Base-by-base conservation (phyloP, 2,888 invertebrate genomes). In the Synergus laeviventris region DNA sequence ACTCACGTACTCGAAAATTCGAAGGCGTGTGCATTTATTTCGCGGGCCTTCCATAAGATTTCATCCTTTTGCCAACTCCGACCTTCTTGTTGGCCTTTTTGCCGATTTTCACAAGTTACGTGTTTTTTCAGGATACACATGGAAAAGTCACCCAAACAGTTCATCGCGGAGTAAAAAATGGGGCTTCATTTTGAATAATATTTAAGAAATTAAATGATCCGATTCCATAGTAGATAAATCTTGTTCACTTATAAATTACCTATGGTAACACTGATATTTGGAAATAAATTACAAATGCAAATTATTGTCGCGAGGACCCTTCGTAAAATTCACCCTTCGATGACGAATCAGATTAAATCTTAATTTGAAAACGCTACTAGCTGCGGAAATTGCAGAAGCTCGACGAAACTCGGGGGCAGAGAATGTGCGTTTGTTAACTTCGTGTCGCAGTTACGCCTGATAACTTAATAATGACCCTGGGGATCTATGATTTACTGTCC, bases 11-110 rank as follows among this genome's bases (percentile, higher is more conserved):
- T 83, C 81, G 82, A 84, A 84, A 86, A 85, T 84, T 86, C 84
- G 80, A 77, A 83, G 82, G 78, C 84, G 83, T 81, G 82, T 82
- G 84, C 86, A 86, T 85, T 86, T 84, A 85, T 86, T 85, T 86
- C 84, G 83, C 77, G 79, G 78, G 74, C 79, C 81, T 80, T 80
- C 81, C 81, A 76, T 80, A 79, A 84, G 84, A 86, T 85, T 86
- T 83, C 78, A 82, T 79, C 81, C 76, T 81, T 83, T 79, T 76
- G 74, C 76, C 74, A 73, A 75, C 74, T 76, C 66, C 70, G 74
- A 76, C 73, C 76, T 61, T 61, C 14, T 73, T 60, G 74, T 74
- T 74, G 45, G 49, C 42, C 62, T n/a, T 39, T 56, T 56, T 75
- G 21, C 38, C 66, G 39, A 36, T 62, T 75, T 75, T 49, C 56